Percentiles rank a stretch among this genome's conserved stretches.
Evolutionary conservation across 2,888 invertebrate genomes (phyloP).

Genomic region (Meliscaeva auricollis): DNA sequence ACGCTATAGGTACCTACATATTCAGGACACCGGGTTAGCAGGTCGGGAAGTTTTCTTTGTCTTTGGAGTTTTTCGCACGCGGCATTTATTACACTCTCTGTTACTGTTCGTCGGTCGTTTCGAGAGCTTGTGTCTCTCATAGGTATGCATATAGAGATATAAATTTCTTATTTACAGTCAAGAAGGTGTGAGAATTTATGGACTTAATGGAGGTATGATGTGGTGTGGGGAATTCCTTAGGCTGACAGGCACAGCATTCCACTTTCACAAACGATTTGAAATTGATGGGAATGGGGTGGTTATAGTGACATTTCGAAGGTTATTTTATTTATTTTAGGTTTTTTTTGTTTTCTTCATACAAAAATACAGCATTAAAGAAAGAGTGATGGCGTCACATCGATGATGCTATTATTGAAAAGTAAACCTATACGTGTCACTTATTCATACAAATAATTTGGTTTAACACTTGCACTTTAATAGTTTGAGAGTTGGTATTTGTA

Average conservation of each 20-base stretch:
- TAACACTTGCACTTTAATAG: no score
- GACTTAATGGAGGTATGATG: conserved; percentile 3
- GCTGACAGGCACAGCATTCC: conserved; percentile 50
- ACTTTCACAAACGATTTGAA: conserved; percentile 42
- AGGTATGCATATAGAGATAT: not conserved
- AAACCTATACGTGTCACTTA: no score
- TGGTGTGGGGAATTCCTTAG: conserved; percentile 34
- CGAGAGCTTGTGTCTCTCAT: not conserved
- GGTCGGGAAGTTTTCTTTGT: conserved; percentile 77
- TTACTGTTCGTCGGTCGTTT: not conserved
- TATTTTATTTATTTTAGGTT: not conserved
- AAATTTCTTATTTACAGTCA: conserved; percentile 33
- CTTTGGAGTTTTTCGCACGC: conserved; percentile 61
- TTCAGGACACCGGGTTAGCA: conserved; percentile 81
- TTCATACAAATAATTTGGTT: no score
- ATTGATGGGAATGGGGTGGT: conserved; percentile 33
- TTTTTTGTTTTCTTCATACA: not conserved
- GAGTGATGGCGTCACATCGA: no score
- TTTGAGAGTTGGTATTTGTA: no score
- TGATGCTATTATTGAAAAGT: no score
- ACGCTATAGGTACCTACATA: not conserved
- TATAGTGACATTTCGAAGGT: not conserved
- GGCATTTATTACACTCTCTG: conserved; percentile 48
- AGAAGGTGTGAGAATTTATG: conserved; percentile 70
- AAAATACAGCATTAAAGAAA: no score